Percentiles rank a stretch among this genome's conserved stretches.
Evolutionary conservation across 30 jellyfish, hydroid and myxozoan genomes (phyloP).

Genomic region (Phacellophora camtschatica): DNA sequence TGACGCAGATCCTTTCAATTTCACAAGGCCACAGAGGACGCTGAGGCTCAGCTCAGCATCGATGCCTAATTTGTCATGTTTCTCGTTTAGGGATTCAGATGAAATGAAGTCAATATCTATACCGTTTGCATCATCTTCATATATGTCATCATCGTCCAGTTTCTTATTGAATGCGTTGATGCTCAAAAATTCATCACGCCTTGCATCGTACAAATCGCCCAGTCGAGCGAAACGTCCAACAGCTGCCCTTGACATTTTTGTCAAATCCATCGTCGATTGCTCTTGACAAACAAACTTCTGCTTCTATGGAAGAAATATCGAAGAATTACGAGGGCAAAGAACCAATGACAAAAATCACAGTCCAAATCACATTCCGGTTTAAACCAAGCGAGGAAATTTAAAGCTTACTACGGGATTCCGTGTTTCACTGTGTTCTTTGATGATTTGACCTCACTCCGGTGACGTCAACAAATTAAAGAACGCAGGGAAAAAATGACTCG

Average conservation of each 20-base stretch:
- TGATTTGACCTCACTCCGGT: too few species aligned
- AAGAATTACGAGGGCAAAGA: too few species aligned
- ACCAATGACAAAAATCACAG: too few species aligned
- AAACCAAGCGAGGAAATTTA: too few species aligned
- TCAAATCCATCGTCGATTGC: conserved; percentile 24
- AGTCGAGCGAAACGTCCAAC: conserved; percentile 65
- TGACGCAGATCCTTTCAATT: conserved; percentile 53
- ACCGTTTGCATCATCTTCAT: conserved; percentile 52
- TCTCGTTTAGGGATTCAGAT: conserved; percentile 30
- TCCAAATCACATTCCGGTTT: too few species aligned
- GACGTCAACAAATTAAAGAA: too few species aligned
- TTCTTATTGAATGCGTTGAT: background rate
- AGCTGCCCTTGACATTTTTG: conserved; percentile 52
- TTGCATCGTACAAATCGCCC: conserved; percentile 63
- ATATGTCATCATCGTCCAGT: conserved; percentile 38
- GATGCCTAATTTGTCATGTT: conserved; percentile 41
- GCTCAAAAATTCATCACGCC: conserved; percentile 45
- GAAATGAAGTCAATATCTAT: conserved; percentile 43
- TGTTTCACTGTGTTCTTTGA: too few species aligned
- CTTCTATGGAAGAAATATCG: too few species aligned
- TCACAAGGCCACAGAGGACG: conserved; percentile 47
- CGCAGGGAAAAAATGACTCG: too few species aligned
- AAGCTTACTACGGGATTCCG: too few species aligned
- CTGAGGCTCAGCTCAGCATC: conserved; percentile 66
- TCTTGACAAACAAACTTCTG: too few species aligned